A percentile compares a stretch with the other conserved stretches of the same genome.
phyloP scores from a whole-genome alignment of 2,888 invertebrate genomes.

The Rhynchonema sp. region DNA sequence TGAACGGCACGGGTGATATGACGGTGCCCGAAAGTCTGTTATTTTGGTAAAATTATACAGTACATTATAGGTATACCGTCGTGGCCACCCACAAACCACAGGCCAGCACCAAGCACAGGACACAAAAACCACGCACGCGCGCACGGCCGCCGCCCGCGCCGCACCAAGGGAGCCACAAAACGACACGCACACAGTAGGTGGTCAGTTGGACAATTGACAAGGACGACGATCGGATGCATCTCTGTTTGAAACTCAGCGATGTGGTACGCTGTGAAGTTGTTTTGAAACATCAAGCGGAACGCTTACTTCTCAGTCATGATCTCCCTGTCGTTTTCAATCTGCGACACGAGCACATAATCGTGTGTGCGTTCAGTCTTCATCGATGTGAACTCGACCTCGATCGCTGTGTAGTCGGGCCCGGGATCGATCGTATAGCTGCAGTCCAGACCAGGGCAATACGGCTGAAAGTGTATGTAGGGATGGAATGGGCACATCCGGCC shows the following conservation, averaged over 20 bases:
- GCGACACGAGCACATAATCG: background rate
- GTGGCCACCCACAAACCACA: too few species aligned
- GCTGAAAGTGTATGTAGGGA: too few species aligned
- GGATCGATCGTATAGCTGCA: background rate
- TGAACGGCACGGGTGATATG: background rate
- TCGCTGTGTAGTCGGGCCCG: background rate
- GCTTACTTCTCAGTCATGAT: background rate
- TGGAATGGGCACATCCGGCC: too few species aligned
- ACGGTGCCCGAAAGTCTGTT: background rate
- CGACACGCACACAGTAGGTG: too few species aligned
- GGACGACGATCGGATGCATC: too few species aligned
- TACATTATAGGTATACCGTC: too few species aligned
- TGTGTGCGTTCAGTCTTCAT: background rate
- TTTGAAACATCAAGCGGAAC: background rate
- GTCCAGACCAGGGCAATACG: background rate
- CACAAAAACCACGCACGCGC: background rate
- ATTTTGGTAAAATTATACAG: too few species aligned
- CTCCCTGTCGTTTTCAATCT: background rate
- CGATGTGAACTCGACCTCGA: background rate
- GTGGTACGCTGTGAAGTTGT: too few species aligned
- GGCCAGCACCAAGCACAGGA: background rate
- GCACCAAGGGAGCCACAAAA: too few species aligned
- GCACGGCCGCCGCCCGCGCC: too few species aligned
- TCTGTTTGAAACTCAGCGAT: too few species aligned
- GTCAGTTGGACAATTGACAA: too few species aligned